These are phyloP conservation scores for Aphidoletes aphidimyza DNA, from an alignment of 2,888 invertebrate genomes.

Conservation along the genomic window DNA sequence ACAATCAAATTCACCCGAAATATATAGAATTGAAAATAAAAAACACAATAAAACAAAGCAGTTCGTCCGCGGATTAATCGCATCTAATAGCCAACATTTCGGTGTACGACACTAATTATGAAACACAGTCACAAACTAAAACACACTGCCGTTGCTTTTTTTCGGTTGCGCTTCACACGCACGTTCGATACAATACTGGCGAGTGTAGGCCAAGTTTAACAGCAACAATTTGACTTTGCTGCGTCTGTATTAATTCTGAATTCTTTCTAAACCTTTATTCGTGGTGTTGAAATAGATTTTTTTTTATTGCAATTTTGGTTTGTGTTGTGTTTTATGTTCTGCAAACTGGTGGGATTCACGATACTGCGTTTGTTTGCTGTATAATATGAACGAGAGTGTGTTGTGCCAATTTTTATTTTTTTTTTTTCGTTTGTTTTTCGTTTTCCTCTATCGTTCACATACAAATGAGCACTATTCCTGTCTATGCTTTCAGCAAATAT, in stretches of 20 bases:
- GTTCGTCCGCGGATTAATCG: not conserved
- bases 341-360: not conserved
- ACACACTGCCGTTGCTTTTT: not conserved
- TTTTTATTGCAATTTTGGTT: not conserved
- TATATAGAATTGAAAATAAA: too few species aligned
- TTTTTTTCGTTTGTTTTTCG: not conserved
- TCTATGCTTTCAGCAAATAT: not conserved
- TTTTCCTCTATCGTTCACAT: not conserved
- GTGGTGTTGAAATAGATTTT: not conserved
- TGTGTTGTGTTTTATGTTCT: not conserved
- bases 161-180: not conserved
- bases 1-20: constrained; percentile 11
- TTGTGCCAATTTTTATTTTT: not conserved
- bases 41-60: constrained; percentile 24
- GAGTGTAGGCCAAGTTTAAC: constrained; percentile 35
- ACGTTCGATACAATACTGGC: not conserved
- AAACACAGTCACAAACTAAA: not conserved
- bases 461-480: not conserved
- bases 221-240: constrained; percentile 10
- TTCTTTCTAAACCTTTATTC: not conserved
- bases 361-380: not conserved
- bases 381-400: not conserved
- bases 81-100: constrained; percentile 28
- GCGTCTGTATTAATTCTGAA: not conserved
- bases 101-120: constrained; percentile 26